Conservation (phyloP, 2,888 invertebrate genomes). For the Agrotis ipsilon region DNA sequence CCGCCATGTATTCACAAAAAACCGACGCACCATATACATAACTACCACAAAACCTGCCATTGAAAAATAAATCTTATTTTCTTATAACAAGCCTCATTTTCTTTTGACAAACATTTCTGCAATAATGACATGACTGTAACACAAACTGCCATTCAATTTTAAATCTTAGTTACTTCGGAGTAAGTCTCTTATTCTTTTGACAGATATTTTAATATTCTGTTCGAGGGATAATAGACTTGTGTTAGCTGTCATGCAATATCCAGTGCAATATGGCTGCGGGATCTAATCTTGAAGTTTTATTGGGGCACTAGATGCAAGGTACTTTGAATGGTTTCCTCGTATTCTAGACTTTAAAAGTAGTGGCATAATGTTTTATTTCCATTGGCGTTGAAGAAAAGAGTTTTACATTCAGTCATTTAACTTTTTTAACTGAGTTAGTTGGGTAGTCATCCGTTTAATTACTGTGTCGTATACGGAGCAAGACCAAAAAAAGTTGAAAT, state of each 20-base stretch:
- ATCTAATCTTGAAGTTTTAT: conserved; percentile 61
- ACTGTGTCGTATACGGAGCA: background rate
- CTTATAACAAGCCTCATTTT: conserved; percentile 55
- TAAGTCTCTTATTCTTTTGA: conserved; percentile 61
- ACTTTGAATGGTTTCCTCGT: conserved; percentile 31
- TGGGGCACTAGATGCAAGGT: conserved; percentile 24
- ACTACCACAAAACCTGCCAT: conserved; percentile 20
- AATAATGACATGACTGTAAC: conserved; percentile 9
- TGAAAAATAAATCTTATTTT: background rate
- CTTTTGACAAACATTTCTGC: conserved; percentile 43
- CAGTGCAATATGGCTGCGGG: conserved; percentile 56
- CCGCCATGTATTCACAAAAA: conserved; percentile 62
- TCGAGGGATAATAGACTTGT: conserved; percentile 68
- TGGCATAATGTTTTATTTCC: conserved; percentile 8
- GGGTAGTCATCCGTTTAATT: background rate
- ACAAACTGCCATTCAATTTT: conserved; percentile 47
- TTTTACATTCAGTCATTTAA: conserved; percentile 2
- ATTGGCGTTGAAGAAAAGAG: background rate
- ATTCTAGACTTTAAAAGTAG: conserved; percentile 35
- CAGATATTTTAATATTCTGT: conserved; percentile 59
- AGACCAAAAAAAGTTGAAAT: no score
- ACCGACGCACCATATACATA: conserved; percentile 59
- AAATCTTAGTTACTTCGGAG: conserved; percentile 36
- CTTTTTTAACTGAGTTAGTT: background rate
- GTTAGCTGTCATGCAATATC: conserved; percentile 71